Percentiles rank a stretch among this genome's conserved stretches.
These are phyloP conservation scores for Oriolus oriolus DNA, from an alignment of 2,113 vertebrate species.

Conservation along the genomic window DNA sequence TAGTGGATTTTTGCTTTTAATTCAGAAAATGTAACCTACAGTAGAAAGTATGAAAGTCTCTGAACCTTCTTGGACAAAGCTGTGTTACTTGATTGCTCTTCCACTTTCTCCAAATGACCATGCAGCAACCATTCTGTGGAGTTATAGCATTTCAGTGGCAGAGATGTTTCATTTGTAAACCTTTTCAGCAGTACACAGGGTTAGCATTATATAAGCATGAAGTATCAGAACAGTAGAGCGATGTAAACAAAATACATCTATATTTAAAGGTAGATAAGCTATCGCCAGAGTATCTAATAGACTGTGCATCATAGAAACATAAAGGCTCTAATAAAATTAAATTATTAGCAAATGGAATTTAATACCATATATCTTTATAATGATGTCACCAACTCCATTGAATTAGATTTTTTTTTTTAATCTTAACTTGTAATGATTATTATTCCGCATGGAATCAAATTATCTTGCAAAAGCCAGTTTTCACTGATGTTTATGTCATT, in stretches of 20 bases:
- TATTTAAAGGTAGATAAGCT: not conserved
- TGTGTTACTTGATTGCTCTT: not conserved
- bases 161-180: not conserved
- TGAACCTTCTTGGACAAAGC: not conserved
- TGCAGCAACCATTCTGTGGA: not conserved
- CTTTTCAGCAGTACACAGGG: not conserved
- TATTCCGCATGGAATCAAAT: not conserved
- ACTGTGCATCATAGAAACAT: not conserved
- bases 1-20: not conserved
- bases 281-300: not conserved
- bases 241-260: not conserved
- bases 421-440: not conserved
- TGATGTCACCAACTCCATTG: not conserved
- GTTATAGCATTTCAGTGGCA: rapidly evolving
- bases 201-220: not conserved
- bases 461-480: not conserved
- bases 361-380: not conserved
- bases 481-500: not conserved
- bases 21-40: not conserved
- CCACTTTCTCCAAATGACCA: not conserved
- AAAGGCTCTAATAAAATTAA: not conserved
- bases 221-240: not conserved
- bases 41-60: not conserved
- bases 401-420: not conserved
- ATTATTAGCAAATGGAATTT: not conserved